Base-by-base conservation (phyloP, 2,113 vertebrate genomes). In the Corydoras sp. region DNA sequence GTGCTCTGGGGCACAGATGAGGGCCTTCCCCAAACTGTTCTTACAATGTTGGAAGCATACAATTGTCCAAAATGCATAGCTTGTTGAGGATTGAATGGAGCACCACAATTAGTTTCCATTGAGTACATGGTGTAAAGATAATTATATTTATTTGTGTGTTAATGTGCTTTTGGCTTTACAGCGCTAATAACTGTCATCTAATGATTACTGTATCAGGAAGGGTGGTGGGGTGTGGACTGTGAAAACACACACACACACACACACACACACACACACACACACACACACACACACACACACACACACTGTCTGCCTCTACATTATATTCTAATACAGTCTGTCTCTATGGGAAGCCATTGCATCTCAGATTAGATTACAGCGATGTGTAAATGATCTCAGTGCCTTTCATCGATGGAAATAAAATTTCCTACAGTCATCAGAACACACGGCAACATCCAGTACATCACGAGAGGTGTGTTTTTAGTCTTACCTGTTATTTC, bases 351-450 rank as follows among this genome's bases (percentile, higher is more conserved):
- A 30, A 55, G 13, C 30, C 43, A 24, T 69, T 24, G 13, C 29
- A 30, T 13, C 65, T 5, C 31, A 51, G 73, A 13, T 74, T 68
- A 31, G 12, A 56, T 71, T 74, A 51, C 53, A 56, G n/a, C 18
- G 58, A 58, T 71, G 58, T 63, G 55, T 11, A 71, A 32, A 24
- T 18, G 48, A 50, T 14, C 65, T 71, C 11, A 70, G 35, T 32
- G n/a, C 11, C 9, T 62, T 49, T 70, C 55, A 62, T 35, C 62
- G n/a, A 15, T 63, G 56, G 2, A n/a, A 58, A 24, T 60, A 67
- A 43, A 54, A 67, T 62, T 62, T 31, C 65, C 13, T 18, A 48
- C 50, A 55, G 63, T 14, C 15, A 15, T 55, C n/a, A 31, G 10
- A 56, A 15, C 14, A 35, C 49, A 30, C 10, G 8, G 7, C 1